Evolutionary conservation across 2,888 invertebrate genomes (phyloP).

Genomic region (Campoplex capitator): DNA sequence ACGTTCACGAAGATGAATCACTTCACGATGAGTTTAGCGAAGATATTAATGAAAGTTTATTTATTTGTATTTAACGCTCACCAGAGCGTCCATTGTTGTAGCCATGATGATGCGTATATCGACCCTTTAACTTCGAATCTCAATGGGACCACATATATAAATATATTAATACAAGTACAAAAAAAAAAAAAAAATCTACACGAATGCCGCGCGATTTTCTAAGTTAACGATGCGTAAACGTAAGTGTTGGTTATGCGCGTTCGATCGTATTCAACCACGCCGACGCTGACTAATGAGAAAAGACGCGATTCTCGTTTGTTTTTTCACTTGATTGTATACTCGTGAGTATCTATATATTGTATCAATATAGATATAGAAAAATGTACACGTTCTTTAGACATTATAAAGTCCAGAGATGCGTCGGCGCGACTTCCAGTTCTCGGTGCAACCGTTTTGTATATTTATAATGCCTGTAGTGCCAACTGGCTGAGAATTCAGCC

Average conservation of each 20-base stretch:
- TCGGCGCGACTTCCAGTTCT: constrained; percentile 48
- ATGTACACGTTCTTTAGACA: background rate
- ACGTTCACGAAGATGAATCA: background rate
- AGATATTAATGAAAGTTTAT: background rate
- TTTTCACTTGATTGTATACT: constrained; percentile 38
- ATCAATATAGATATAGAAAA: background rate
- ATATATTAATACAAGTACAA: background rate
- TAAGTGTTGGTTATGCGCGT: constrained; percentile 11
- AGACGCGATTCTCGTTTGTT: constrained; percentile 37
- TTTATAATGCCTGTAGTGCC: constrained; percentile 47
- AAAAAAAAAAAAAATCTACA: background rate
- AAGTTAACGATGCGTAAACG: background rate
- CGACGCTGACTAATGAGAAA: constrained; percentile 36
- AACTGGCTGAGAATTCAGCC: constrained; percentile 7
- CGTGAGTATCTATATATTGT: background rate
- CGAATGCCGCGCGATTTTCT: background rate
- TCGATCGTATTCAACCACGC: constrained; percentile 33
- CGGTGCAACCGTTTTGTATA: constrained; percentile 43
- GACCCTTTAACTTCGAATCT: constrained; percentile 1
- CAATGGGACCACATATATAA: constrained; percentile 4
- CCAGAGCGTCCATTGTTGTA: constrained; percentile 60
- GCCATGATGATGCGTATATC: constrained; percentile 49
- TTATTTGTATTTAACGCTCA: constrained; percentile 40
- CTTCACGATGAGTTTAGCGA: background rate
- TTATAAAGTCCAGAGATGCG: constrained; percentile 22